Percentiles rank a stretch among this genome's conserved stretches.
Evolutionary conservation across 2,888 invertebrate species (phyloP).

Genomic region (Philhelius pedissequus): DNA sequence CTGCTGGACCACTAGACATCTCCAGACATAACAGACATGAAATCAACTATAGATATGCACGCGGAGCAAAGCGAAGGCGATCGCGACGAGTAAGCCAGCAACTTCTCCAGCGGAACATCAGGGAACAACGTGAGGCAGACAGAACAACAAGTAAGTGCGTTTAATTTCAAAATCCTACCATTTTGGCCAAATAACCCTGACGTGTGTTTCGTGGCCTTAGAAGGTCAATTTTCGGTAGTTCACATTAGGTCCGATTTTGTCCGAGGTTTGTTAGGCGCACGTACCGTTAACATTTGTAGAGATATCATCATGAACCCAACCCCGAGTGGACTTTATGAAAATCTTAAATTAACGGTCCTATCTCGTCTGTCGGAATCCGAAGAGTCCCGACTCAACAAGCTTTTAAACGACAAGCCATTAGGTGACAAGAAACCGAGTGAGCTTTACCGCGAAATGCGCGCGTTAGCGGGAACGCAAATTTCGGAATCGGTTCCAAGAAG

Average conservation of each 20-base stretch:
- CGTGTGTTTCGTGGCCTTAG: slow-evolving; percentile 1
- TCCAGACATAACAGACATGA: no score
- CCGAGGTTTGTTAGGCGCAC: not conserved
- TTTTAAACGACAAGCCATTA: no score
- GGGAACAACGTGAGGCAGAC: no score
- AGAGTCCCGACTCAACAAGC: not conserved
- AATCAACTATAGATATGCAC: no score
- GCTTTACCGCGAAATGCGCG: no score
- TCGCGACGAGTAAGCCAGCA: no score
- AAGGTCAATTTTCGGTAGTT: not conserved
- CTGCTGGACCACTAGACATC: no score
- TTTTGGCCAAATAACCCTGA: slow-evolving; percentile 15
- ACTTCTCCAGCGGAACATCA: no score
- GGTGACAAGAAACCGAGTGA: no score
- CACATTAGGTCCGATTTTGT: not conserved
- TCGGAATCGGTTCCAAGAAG: slow-evolving; percentile 3
- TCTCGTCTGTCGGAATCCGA: slow-evolving; percentile 4
- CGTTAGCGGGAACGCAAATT: not conserved
- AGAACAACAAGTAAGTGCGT: not conserved
- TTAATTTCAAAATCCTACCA: slow-evolving; percentile 11
- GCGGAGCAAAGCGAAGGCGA: no score
- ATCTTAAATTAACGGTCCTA: not conserved
- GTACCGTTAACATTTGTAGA: not conserved
- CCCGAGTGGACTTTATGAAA: not conserved
- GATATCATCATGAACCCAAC: not conserved